Conservation (phyloP, 2,113 vertebrate genomes). For the Theristicus caerulescens region DNA sequence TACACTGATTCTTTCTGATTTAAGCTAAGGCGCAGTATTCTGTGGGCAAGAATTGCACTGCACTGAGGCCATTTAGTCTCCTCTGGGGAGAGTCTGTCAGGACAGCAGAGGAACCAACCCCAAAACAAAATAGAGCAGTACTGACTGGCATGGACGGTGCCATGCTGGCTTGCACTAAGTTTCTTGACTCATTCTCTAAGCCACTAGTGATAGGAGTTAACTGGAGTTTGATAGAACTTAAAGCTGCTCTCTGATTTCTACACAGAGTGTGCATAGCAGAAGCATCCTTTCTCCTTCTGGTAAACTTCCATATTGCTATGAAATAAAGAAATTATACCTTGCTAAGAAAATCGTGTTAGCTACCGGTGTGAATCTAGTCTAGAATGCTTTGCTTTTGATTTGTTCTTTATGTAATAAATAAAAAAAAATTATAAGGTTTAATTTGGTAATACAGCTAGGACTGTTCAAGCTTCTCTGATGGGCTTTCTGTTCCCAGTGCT, state of each 20-base stretch:
- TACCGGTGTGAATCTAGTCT: background rate
- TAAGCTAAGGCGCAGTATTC: background rate
- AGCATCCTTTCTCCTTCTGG: background rate
- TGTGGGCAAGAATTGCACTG: background rate
- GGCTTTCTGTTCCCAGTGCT: background rate
- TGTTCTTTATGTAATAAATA: background rate
- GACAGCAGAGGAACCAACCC: background rate
- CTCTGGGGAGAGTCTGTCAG: background rate
- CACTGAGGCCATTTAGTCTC: background rate
- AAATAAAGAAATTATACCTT: background rate
- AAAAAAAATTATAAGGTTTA: background rate
- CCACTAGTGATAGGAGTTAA: background rate
- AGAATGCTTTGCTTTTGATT: background rate
- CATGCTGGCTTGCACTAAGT: background rate
- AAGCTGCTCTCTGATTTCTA: background rate
- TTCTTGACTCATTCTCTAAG: background rate
- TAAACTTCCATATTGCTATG: background rate
- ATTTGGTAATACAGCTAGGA: background rate
- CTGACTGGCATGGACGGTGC: background rate
- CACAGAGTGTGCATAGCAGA: background rate
- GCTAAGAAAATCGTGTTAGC: background rate
- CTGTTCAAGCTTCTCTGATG: background rate
- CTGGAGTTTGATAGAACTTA: background rate
- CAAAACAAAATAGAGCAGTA: background rate
- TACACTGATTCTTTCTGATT: background rate